A percentile compares a stretch with the other conserved stretches of the same genome.
These are phyloP conservation scores for Apamea epomidion DNA, from an alignment of 2,888 invertebrate species.

Conservation along the genomic window DNA sequence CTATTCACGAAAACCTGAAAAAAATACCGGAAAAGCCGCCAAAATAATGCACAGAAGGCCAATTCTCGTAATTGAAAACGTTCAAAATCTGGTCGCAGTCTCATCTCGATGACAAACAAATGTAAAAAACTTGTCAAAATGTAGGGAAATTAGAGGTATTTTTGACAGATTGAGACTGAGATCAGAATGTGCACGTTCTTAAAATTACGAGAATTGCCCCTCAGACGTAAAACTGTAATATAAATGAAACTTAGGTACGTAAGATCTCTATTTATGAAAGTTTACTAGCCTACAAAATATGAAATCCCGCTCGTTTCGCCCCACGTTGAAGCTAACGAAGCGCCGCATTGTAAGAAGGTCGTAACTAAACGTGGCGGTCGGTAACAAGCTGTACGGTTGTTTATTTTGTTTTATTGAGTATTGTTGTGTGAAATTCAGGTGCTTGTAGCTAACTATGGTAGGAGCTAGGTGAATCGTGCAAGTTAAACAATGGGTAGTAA, in stretches of 20 bases:
- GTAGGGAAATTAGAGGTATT: too few species aligned
- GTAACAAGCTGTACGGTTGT: constrained; percentile 65
- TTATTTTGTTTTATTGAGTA: constrained; percentile 22
- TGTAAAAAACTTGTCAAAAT: too few species aligned
- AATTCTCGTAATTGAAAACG: too few species aligned
- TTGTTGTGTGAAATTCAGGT: not conserved
- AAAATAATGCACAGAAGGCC: not conserved
- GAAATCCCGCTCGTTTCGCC: constrained; percentile 25
- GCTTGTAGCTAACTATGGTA: not conserved
- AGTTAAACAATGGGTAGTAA: not conserved
- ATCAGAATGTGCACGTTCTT: too few species aligned
- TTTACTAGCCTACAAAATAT: constrained; percentile 27
- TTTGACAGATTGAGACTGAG: too few species aligned
- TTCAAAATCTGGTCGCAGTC: too few species aligned
- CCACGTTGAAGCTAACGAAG: constrained; percentile 56
- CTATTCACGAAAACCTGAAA: not conserved
- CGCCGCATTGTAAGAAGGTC: constrained; percentile 48
- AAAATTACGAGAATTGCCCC: too few species aligned
- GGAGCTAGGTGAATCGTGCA: not conserved
- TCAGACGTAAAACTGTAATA: not conserved
- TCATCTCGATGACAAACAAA: too few species aligned
- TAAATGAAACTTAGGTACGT: not conserved
- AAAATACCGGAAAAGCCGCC: not conserved
- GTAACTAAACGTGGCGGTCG: constrained; percentile 67
- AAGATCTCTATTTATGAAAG: constrained; percentile 11